Percentiles rank a stretch among this genome's conserved stretches.
Conservation (phyloP, 2,113 vertebrate genomes). For the Oplegnathus fasciatus region DNA sequence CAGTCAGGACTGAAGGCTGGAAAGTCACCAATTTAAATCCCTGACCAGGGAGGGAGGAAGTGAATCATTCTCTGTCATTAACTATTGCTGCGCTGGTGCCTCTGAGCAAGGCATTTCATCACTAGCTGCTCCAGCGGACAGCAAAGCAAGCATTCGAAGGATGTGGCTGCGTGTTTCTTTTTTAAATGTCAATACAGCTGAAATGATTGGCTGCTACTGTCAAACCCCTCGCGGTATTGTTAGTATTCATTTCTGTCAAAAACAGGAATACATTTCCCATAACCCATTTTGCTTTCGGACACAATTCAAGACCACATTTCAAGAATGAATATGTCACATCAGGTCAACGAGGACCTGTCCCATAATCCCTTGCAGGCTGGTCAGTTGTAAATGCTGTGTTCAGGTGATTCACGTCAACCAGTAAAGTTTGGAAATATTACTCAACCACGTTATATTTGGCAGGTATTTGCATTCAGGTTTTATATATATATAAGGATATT, state of each 20-base stretch:
- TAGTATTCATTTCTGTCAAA: neutral
- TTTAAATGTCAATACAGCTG: neutral
- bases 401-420: no score
- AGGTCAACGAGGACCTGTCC: neutral
- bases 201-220: neutral
- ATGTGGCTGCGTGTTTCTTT: neutral
- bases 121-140: neutral
- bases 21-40: constrained; percentile 52
- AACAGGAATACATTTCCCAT: neutral
- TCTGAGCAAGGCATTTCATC: neutral
- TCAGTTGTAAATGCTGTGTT: no score
- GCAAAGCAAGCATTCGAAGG: neutral
- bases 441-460: no score
- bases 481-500: no score
- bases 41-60: constrained; percentile 3
- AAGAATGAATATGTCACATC: neutral
- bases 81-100: neutral
- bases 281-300: neutral
- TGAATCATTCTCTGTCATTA: neutral
- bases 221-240: neutral
- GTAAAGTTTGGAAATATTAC: no score
- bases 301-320: neutral
- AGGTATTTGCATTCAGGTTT: no score
- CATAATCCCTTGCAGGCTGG: no score
- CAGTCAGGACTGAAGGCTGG: constrained; percentile 30